A percentile compares a stretch with the other conserved stretches of the same genome.
Evolutionary conservation across 37 sponge, comb jelly and placozoan genomes (phyloP).

Genomic region (Beroe forskalii): DNA sequence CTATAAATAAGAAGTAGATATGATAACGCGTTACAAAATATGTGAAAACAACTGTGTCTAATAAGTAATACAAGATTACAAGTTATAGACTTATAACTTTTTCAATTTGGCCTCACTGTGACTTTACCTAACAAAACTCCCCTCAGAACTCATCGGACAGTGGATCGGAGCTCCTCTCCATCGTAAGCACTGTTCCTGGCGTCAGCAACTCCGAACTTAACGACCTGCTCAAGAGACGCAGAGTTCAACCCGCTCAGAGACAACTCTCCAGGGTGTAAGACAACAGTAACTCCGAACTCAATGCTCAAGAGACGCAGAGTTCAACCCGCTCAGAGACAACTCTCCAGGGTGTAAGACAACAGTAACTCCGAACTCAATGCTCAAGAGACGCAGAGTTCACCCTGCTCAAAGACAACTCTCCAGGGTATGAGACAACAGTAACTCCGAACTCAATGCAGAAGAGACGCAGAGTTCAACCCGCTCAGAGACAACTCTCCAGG

Average conservation of each 20-base stretch:
- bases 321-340: background rate
- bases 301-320: background rate
- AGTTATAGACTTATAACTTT: too few relatives aligned
- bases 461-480: background rate
- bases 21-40: too few relatives aligned
- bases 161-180: conserved; percentile 19
- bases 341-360: background rate
- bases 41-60: too few relatives aligned
- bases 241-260: background rate
- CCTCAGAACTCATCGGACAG: conserved; percentile 9
- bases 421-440: background rate
- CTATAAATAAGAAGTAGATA: too few relatives aligned
- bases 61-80: too few relatives aligned
- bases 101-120: too few relatives aligned
- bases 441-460: conserved; percentile 32
- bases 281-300: conserved; percentile 32
- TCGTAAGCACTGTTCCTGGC: conserved; percentile 18
- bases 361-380: conserved; percentile 38
- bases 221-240: background rate
- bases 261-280: conserved; percentile 21
- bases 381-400: background rate
- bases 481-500: background rate
- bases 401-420: background rate
- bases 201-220: conserved; percentile 43
- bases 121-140: background rate